Evolutionary conservation across 2,888 invertebrate genomes (phyloP).

Genomic region (Rugalucina vietnamica): DNA sequence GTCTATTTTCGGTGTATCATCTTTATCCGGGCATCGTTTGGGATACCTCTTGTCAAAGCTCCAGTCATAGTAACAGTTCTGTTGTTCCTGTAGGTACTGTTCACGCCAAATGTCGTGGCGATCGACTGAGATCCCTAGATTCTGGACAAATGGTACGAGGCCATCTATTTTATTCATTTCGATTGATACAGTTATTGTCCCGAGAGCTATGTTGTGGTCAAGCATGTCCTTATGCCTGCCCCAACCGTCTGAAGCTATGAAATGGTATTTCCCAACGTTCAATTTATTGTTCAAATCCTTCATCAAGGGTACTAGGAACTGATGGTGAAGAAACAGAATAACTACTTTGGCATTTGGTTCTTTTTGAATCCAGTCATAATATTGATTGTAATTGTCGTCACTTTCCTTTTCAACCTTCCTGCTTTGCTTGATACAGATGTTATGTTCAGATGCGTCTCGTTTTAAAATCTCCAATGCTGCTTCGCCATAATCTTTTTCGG

Average conservation of each 20-base stretch:
- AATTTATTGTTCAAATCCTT: slow-evolving; percentile 16
- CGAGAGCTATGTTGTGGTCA: slow-evolving; percentile 16
- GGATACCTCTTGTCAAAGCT: slow-evolving; percentile 46
- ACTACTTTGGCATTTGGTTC: slow-evolving; percentile 49
- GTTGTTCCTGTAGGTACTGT: slow-evolving; percentile 30
- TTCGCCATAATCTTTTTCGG: slow-evolving; percentile 60
- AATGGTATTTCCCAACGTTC: slow-evolving; percentile 46
- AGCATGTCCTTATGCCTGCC: slow-evolving; percentile 43
- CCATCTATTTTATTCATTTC: slow-evolving; percentile 41
- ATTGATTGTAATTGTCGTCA: slow-evolving; percentile 11
- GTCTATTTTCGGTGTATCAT: not conserved
- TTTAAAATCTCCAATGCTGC: slow-evolving; percentile 44
- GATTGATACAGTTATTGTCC: slow-evolving; percentile 40
- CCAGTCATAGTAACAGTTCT: slow-evolving; percentile 38
- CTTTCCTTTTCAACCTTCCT: slow-evolving; percentile 30
- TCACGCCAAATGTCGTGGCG: slow-evolving; percentile 18
- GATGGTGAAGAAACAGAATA: slow-evolving; percentile 53
- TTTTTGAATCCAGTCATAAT: slow-evolving; percentile 28
- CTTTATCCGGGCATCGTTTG: not conserved
- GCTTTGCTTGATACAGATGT: slow-evolving; percentile 48
- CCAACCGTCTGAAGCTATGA: slow-evolving; percentile 56
- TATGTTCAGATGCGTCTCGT: not conserved
- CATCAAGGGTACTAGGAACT: slow-evolving; percentile 33
- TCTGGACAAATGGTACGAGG: not conserved
- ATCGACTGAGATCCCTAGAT: not conserved